Evolutionary conservation across 2,113 vertebrate genomes (phyloP).

Genomic region (Tor tambroides): DNA sequence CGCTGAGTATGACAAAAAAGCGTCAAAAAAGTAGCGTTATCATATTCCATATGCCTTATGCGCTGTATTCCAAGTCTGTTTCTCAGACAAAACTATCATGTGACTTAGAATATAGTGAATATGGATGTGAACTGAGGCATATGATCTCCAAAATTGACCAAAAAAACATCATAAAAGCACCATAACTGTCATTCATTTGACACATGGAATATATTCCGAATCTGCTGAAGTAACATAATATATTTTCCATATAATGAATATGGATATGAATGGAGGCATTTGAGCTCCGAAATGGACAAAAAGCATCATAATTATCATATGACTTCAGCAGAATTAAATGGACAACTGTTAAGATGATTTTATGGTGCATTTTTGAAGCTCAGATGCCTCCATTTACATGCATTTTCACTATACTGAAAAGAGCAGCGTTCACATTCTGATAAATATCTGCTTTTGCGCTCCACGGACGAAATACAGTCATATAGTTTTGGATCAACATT

Average conservation of each 20-base stretch:
- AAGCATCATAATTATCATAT: not conserved
- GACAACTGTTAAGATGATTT: not conserved
- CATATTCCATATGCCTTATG: no score
- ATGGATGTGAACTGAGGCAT: no score
- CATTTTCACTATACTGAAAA: not conserved
- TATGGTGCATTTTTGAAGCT: not conserved
- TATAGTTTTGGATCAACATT: not conserved
- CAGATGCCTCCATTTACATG: not conserved
- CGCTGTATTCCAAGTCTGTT: no score
- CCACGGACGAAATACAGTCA: not conserved
- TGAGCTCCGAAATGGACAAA: not conserved
- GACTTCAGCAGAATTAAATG: not conserved
- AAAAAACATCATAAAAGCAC: no score
- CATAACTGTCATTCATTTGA: no score
- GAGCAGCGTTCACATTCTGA: not conserved
- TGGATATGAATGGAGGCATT: not conserved
- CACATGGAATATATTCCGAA: no score
- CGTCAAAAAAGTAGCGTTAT: not conserved
- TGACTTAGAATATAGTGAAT: no score
- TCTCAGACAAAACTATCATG: no score
- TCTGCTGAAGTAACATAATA: no score
- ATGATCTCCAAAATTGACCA: no score
- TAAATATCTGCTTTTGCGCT: not conserved
- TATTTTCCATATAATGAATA: not conserved
- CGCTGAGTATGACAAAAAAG: not conserved